phyloP scores from a whole-genome alignment of 2,888 invertebrate genomes.

The Ophion ventricosus region DNA sequence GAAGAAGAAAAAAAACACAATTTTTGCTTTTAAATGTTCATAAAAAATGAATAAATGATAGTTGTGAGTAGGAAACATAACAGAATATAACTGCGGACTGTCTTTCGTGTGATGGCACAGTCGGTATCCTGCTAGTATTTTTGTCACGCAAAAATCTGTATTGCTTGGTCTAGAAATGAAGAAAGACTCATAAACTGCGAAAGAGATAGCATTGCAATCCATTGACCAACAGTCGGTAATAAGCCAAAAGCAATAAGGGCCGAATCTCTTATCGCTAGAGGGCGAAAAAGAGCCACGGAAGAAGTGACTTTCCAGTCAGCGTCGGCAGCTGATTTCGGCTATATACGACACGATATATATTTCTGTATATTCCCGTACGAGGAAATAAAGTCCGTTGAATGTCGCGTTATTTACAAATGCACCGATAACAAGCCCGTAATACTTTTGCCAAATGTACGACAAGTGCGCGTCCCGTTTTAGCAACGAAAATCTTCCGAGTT shows the following conservation, averaged over 20 bases:
- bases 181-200: background rate
- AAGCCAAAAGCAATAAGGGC: background rate
- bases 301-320: constrained; percentile 25
- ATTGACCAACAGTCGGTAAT: background rate
- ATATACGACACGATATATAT: constrained; percentile 10
- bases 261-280: background rate
- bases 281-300: background rate
- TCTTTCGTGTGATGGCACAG: no score
- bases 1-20: no score
- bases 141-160: no score
- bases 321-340: constrained; percentile 56
- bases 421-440: constrained; percentile 16
- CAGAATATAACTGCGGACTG: no score
- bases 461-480: constrained; percentile 10
- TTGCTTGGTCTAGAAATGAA: no score
- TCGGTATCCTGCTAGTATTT: no score
- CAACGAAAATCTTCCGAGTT: constrained; percentile 5
- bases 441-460: constrained; percentile 19
- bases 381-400: constrained; percentile 34
- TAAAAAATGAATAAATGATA: no score
- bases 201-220: background rate
- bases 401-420: constrained; percentile 60
- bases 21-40: no score
- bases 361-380: constrained; percentile 29
- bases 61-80: no score